Percentiles rank a stretch among this genome's conserved stretches.
phyloP scores from a whole-genome alignment of 2,797 vertebrate species.

The Okamejei kenojei region DNA sequence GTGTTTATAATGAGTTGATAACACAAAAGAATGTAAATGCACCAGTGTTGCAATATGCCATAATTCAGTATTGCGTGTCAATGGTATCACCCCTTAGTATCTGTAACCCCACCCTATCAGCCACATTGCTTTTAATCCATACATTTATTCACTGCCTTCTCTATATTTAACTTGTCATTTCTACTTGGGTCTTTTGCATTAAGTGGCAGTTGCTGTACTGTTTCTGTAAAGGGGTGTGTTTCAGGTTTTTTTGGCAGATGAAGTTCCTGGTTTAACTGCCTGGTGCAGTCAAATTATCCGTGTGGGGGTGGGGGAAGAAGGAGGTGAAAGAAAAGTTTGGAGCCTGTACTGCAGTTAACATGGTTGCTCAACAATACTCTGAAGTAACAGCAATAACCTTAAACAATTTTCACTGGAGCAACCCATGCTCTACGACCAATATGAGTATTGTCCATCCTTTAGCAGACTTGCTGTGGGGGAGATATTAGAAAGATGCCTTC shows the following conservation, averaged over 20 bases:
- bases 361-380: background rate
- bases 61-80: conserved; percentile 11
- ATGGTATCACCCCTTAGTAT: background rate
- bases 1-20: background rate
- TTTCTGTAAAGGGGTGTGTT: background rate
- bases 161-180: conserved; percentile 1
- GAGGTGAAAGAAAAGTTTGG: background rate
- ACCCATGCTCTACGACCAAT: background rate
- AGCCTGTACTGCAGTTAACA: background rate
- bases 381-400: background rate
- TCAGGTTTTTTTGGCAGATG: background rate
- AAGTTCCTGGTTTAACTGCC: conserved; percentile 16
- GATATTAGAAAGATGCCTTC: too few species aligned
- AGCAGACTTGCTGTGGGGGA: background rate
- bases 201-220: background rate
- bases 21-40: background rate
- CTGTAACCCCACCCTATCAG: conserved; percentile 12
- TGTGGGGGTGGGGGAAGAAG: background rate
- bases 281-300: conserved; percentile 3
- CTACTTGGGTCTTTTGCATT: conserved; percentile 10
- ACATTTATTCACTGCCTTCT: conserved; percentile 4
- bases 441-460: background rate
- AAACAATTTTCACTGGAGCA: background rate
- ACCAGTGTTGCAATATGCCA: background rate
- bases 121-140: conserved; percentile 2